Conservation (phyloP, 2,113 vertebrate genomes). For the Axis porcinus region DNA sequence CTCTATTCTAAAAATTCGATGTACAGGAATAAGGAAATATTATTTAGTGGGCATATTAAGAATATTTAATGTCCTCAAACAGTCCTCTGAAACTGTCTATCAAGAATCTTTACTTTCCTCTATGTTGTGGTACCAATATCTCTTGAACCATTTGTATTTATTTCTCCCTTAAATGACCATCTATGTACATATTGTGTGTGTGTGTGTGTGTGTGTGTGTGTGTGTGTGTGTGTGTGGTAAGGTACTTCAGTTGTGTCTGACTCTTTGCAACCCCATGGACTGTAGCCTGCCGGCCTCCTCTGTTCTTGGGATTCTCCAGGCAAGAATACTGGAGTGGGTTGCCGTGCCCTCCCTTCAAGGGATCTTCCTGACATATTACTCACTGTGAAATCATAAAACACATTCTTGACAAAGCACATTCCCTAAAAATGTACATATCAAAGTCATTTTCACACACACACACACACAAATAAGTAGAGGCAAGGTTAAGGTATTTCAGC, state of each 20-base stretch:
- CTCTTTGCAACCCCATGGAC: not conserved
- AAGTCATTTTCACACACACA: not conserved
- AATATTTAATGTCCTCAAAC: not conserved
- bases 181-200: not conserved
- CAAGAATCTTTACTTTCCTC: not conserved
- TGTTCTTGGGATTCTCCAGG: not conserved
- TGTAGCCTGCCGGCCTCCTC: not conserved
- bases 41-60: not conserved
- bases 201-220: not conserved
- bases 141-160: not conserved
- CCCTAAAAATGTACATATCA: not conserved
- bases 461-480: not conserved
- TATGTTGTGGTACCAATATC: not conserved
- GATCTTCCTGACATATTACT: not conserved
- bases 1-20: not conserved
- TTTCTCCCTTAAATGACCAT: not conserved
- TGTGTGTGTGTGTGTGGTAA: not conserved
- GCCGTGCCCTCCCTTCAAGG: not conserved
- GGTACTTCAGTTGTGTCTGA: not conserved
- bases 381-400: not conserved
- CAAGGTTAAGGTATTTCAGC: not conserved
- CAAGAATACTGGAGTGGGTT: too few relatives aligned
- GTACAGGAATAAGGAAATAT: not conserved
- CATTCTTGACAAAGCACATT: not conserved
- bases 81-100: not conserved